Conservation (phyloP, 2,797 vertebrate genomes). For the Balearica regulorum region DNA sequence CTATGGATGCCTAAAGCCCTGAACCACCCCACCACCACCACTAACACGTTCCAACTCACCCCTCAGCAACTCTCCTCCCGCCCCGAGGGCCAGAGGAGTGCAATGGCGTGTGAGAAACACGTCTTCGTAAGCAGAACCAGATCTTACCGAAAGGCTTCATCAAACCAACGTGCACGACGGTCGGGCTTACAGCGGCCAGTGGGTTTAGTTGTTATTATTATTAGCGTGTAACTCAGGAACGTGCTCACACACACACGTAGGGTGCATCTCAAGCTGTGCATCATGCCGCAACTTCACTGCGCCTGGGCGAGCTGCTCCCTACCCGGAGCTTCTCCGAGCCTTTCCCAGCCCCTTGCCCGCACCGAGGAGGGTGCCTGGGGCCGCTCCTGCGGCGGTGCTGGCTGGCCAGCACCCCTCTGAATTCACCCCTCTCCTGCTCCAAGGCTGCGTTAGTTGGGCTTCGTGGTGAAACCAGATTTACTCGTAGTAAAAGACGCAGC, state of each 20-base stretch:
- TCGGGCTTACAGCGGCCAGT: accelerated
- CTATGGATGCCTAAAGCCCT: not conserved
- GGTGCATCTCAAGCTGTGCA: not conserved
- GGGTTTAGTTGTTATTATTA: not conserved
- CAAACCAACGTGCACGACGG: not conserved
- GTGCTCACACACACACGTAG: not conserved
- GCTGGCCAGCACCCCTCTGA: not conserved
- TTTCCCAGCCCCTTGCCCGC: not conserved
- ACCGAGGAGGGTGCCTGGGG: not conserved
- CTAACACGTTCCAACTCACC: accelerated
- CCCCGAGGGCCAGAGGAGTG: not conserved
- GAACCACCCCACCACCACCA: not conserved
- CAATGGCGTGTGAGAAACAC: not conserved
- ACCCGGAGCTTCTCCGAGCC: not conserved
- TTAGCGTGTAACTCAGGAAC: not conserved
- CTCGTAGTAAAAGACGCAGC: no score
- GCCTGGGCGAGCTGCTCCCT: not conserved
- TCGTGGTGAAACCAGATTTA: not conserved
- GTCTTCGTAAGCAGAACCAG: accelerated
- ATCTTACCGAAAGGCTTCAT: not conserved
- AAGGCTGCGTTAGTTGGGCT: not conserved
- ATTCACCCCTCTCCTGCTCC: not conserved
- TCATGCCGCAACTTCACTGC: accelerated
- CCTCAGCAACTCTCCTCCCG: no score
- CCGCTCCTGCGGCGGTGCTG: accelerated